Conservation (phyloP, 2,113 vertebrate genomes). For the Podarcis cretensis region DNA sequence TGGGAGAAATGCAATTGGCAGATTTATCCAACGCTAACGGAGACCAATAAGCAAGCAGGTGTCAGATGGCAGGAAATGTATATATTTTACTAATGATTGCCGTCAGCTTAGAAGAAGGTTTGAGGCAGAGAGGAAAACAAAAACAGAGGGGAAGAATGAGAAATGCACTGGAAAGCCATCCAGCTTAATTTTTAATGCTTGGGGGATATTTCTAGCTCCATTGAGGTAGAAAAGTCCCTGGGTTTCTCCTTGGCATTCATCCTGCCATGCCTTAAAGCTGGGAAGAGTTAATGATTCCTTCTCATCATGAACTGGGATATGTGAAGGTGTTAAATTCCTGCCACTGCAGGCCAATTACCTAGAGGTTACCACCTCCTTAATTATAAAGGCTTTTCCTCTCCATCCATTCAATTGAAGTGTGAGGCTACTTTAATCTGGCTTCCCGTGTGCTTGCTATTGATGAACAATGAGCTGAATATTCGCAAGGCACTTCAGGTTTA, state of each 20-base stretch:
- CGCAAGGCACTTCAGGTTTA: too few relatives aligned
- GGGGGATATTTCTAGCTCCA: neutral
- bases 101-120: neutral
- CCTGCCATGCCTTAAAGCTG: neutral
- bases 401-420: slow-evolving; percentile 17
- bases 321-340: slow-evolving; percentile 18
- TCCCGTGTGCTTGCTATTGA: slow-evolving; percentile 4
- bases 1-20: too few relatives aligned
- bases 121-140: neutral
- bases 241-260: neutral
- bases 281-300: neutral
- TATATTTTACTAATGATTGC: neutral
- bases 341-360: neutral
- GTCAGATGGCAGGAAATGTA: neutral
- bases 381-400: slow-evolving; percentile 4
- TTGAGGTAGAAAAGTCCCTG: neutral
- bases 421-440: neutral
- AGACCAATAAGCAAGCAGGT: neutral
- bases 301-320: neutral
- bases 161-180: neutral
- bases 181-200: neutral
- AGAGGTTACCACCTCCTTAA: slow-evolving; percentile 1
- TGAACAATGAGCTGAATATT: too few relatives aligned
- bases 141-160: neutral
- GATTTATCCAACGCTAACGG: too few relatives aligned